Evolutionary conservation across 2,113 vertebrate genomes (phyloP).

Genomic region (Spermophilus dauricus): DNA sequence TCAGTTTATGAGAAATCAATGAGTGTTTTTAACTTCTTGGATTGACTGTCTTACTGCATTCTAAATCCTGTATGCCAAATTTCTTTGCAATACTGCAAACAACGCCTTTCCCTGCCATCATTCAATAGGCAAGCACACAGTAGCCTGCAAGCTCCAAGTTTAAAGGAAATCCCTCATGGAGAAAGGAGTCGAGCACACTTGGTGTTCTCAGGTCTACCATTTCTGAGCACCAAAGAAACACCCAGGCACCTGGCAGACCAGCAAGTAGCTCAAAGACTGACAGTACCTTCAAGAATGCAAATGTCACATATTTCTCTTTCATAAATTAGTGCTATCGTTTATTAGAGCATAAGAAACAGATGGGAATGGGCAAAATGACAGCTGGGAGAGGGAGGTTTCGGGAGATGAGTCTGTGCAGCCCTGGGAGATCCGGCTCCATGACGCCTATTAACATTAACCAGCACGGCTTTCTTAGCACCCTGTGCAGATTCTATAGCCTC

Average conservation of each 20-base stretch:
- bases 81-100: conserved; percentile 35
- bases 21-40: conserved; percentile 34
- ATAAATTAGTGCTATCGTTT: conserved; percentile 82
- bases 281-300: background rate
- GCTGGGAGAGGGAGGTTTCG: conserved; percentile 47
- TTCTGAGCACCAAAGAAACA: background rate
- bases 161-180: background rate
- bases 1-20: conserved; percentile 60
- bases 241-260: background rate
- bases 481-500: background rate
- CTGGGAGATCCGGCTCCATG: background rate
- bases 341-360: conserved; percentile 85
- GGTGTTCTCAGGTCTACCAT: background rate
- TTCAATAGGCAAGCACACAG: conserved; percentile 14
- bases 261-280: background rate
- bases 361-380: conserved; percentile 73
- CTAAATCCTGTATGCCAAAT: background rate
- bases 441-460: background rate
- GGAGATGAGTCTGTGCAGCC: background rate
- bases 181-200: background rate
- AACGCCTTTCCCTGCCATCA: background rate
- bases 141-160: background rate
- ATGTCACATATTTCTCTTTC: conserved; percentile 31
- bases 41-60: background rate
- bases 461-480: background rate